Percentiles rank a stretch among this genome's conserved stretches.
Evolutionary conservation across 2,888 invertebrate species (phyloP).

Genomic region (Unio pictorum): DNA sequence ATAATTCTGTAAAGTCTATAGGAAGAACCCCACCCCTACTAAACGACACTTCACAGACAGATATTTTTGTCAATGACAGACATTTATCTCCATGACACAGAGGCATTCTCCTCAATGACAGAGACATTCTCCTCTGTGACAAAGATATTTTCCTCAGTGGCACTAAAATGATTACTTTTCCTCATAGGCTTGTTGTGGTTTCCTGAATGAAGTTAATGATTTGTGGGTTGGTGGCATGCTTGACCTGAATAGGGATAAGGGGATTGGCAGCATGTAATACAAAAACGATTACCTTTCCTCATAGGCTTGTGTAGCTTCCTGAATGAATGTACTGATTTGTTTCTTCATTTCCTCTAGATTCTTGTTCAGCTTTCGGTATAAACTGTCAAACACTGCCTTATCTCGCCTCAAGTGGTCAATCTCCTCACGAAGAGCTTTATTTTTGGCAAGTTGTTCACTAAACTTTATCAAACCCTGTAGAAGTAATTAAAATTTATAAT

Average conservation of each 20-base stretch:
- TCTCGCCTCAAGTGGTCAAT: slow-evolving; percentile 87
- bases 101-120: no score
- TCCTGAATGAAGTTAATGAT: slow-evolving; percentile 88
- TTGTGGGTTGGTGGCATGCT: slow-evolving; percentile 63
- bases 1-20: no score
- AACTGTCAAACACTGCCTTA: slow-evolving; percentile 84
- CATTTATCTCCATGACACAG: no score
- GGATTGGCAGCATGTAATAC: no score
- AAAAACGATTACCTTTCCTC: slow-evolving; percentile 82
- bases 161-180: slow-evolving; percentile 77
- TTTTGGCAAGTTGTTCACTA: slow-evolving; percentile 59
- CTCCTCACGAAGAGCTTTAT: slow-evolving; percentile 77
- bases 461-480: slow-evolving; percentile 53
- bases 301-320: slow-evolving; percentile 89
- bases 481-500: no score
- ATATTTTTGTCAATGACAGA: no score
- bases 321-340: slow-evolving; percentile 85
- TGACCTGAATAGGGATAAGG: neutral
- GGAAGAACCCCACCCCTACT: no score
- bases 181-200: slow-evolving; percentile 89
- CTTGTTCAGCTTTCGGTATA: slow-evolving; percentile 83
- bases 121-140: no score
- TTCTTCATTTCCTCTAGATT: slow-evolving; percentile 85
- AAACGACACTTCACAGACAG: no score
- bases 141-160: no score